Conservation (phyloP, 2,113 vertebrate genomes). For the Micronycteris hirsuta region DNA sequence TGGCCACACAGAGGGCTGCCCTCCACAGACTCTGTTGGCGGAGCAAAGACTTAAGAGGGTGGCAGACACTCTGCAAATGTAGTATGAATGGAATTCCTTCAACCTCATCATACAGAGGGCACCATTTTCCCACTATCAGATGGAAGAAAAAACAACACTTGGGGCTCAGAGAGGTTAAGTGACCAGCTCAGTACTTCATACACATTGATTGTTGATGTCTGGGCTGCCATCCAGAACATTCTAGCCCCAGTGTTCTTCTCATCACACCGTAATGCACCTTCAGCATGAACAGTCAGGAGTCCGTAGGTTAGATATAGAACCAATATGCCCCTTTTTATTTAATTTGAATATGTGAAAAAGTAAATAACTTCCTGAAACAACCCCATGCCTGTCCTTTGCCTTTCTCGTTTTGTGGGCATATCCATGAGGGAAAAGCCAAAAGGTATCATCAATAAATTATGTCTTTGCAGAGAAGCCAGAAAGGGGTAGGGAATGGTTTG, state of each 20-base stretch:
- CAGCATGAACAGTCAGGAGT: not conserved
- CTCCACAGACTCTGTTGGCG: not conserved
- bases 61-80: not conserved
- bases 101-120: not conserved
- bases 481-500: not conserved
- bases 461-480: not conserved
- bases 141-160: not conserved
- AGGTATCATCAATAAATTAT: not conserved
- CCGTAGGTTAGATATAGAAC: not conserved
- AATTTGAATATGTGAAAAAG: not conserved
- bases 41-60: not conserved
- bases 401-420: not conserved
- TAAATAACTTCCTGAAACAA: not conserved
- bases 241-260: not conserved
- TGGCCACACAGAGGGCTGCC: rapidly evolving
- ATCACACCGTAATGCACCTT: not conserved
- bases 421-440: not conserved
- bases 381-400: not conserved
- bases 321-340: not conserved
- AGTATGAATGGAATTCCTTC: not conserved
- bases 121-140: not conserved
- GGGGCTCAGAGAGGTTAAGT: not conserved
- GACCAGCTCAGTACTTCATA: not conserved
- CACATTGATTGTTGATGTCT: not conserved
- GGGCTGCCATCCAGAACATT: not conserved